Base-by-base conservation (phyloP, 1,140 invertebrate species). In the Berghia stephanieae region DNA sequence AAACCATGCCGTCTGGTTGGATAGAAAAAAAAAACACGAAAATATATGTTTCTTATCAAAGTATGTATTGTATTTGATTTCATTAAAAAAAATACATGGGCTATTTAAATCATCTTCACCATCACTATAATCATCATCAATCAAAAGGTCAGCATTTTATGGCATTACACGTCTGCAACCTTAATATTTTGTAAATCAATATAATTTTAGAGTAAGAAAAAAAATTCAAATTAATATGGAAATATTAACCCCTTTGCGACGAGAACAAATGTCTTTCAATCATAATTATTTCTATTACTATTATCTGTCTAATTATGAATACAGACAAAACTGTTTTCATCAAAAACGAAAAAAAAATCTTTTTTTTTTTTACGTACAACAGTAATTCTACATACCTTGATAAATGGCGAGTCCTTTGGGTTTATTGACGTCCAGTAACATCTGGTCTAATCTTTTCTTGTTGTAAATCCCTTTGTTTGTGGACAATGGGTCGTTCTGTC, bases 401-500 rank as follows among this genome's bases (percentile, higher is more conserved):
- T 79, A 84, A 34, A 86, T 85, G 13, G 74, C 80, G 6, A 83
- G 78, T 21, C 81, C 82, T 75, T 83, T 85, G 16, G 84, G 84
- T 78, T 74, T 82, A 24, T 78, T 79, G 24, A 82, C 74, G 79
- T 84, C 83, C 40, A 71, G 77, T 1, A 85, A 74, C 18, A 84
- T 76, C 27, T 34, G 16, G n/a, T 21, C 63, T 40, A 76, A 27
- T 21, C 74, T 16, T n/a, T n/a, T 76, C 21, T 68, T 52, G 40
- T 67, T 18, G 44, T 24, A 10, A 10, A 68, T 43, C 31, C 57
- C 71, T 18, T 44, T 38, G 49, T 49, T 73, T 31, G 24, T 34
- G 13, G 27, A 63, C 57, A 13, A 40, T 40, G n/a, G 42, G 36
- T 67, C 27, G 42, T 40, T 67, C 42, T 34, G 4, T 36, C 34